Percentiles rank a stretch among this genome's conserved stretches.
These are phyloP conservation scores for Alosa sapidissima DNA, from an alignment of 2,797 vertebrate genomes.

Conservation along the genomic window DNA sequence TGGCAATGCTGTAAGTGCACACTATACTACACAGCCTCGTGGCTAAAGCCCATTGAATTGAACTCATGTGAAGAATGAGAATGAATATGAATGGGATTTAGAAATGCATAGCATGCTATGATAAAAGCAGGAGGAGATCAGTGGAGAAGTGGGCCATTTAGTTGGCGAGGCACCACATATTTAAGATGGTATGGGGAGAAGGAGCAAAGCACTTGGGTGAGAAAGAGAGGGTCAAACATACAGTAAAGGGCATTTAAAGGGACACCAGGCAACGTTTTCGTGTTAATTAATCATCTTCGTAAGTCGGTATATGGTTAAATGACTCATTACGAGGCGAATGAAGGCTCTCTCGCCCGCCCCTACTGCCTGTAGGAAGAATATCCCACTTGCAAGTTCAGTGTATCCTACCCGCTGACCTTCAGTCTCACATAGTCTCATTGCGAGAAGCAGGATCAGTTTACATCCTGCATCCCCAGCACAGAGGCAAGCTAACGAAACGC, in stretches of 20 bases:
- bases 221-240: constrained; percentile 3
- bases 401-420: too few species aligned
- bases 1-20: neutral
- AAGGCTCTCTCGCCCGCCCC: too few species aligned
- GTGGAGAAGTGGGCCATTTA: neutral
- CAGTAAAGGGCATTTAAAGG: constrained; percentile 16
- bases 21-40: neutral
- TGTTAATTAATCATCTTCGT: too few species aligned
- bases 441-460: too few species aligned
- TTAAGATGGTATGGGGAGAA: neutral
- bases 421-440: too few species aligned
- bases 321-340: too few species aligned
- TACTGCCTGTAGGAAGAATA: too few species aligned
- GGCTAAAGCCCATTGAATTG: neutral
- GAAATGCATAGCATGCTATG: neutral
- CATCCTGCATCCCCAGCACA: too few species aligned
- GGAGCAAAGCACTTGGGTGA: neutral
- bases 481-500: too few species aligned
- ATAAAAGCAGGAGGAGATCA: neutral
- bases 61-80: neutral
- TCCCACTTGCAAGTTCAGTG: too few species aligned
- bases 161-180: neutral
- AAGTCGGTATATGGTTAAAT: too few species aligned
- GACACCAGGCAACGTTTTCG: too few species aligned
- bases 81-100: neutral